Conservation (phyloP, 2,888 invertebrate species). For the Cephalotes varians region DNA sequence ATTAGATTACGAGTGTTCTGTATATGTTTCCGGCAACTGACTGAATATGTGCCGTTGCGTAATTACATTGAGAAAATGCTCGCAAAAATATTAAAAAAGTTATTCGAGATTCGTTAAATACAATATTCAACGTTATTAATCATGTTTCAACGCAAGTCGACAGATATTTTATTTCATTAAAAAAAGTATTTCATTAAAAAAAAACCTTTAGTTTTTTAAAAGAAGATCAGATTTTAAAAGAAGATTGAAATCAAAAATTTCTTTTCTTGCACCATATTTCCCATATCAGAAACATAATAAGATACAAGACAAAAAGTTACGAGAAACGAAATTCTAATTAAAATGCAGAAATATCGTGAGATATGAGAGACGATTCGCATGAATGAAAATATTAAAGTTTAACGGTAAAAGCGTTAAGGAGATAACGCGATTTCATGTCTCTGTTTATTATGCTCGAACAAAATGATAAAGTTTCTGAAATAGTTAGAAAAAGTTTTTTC, state of each 20-base stretch:
- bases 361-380: neutral
- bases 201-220: neutral
- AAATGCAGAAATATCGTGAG: neutral
- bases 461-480: conserved; percentile 16
- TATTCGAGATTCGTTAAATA: neutral
- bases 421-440: neutral
- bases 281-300: neutral
- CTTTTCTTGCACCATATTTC: neutral
- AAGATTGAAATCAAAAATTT: neutral
- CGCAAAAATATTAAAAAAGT: neutral
- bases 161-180: neutral
- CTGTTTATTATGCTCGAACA: conserved; percentile 15
- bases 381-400: conserved; percentile 22
- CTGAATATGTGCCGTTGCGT: neutral
- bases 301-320: neutral
- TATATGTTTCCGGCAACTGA: neutral
- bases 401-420: neutral
- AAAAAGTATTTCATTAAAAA: neutral
- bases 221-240: neutral
- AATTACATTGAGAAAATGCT: neutral
- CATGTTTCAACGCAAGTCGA: neutral
- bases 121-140: neutral
- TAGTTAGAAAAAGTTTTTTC: neutral
- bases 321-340: neutral
- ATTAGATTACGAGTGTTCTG: neutral